phyloP scores from a whole-genome alignment of 2,113 vertebrate genomes.

The Upupa epops region DNA sequence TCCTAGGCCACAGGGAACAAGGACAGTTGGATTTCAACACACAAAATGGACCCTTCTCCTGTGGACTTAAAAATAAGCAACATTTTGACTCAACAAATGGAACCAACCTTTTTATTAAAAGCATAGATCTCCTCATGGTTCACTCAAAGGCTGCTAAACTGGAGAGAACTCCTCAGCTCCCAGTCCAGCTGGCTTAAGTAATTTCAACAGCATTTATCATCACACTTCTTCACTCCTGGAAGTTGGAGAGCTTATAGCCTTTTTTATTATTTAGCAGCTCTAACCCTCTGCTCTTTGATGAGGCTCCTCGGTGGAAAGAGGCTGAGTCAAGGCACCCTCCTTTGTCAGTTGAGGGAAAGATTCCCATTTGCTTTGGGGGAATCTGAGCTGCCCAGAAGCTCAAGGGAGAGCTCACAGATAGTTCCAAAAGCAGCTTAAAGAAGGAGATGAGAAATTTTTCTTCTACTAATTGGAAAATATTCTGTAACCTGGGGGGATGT shows the following conservation, averaged over 20 bases:
- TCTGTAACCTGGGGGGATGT: not conserved
- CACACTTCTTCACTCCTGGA: not conserved
- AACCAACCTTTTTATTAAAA: constrained; percentile 23
- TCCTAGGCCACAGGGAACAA: not conserved
- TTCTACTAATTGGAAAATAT: not conserved
- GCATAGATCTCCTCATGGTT: not conserved
- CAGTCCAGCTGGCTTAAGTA: constrained; percentile 7
- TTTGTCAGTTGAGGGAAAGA: not conserved
- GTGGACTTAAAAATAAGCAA: constrained; percentile 34
- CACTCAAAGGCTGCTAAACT: not conserved
- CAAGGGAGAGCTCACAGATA: not conserved
- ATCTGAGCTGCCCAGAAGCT: not conserved
- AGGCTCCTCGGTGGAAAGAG: not conserved
- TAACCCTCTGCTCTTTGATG: not conserved
- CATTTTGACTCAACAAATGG: constrained; percentile 13
- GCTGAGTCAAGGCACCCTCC: not conserved
- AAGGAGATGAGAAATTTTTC: not conserved
- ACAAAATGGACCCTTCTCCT: not conserved
- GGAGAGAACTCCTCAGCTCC: not conserved
- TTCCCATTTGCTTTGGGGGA: rapidly evolving
- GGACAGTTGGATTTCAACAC: not conserved
- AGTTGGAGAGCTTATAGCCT: not conserved
- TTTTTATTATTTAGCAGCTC: not conserved
- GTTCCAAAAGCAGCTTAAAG: not conserved
- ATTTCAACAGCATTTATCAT: constrained; percentile 1